Evolutionary conservation across 2,797 vertebrate species (phyloP), one percentile per base, ranked within the genome.

Genomic region (Xiphorhynchus erythropygius): DNA sequence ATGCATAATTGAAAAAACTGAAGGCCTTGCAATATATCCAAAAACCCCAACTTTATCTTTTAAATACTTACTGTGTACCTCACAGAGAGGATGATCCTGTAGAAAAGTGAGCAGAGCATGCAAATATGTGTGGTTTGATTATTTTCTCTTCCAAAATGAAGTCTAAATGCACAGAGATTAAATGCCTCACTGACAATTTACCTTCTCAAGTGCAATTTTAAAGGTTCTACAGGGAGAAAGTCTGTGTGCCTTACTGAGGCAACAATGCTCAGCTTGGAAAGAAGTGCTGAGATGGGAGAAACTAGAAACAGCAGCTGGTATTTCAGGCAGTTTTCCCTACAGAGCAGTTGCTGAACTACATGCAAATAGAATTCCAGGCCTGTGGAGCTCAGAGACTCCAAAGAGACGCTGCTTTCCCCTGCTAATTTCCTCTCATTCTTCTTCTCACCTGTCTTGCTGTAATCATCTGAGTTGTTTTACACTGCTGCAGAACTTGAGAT

Each of bases 281-380:
- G 46, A 83, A 78, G 39, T 76, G 94, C 74, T 76, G 88, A 96
- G 59, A 86, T 41, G 33, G 46, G 33, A 91, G 57, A 85, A 87
- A 87, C 47, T 27, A 65, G 64, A 53, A 81, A 59, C 60, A 75
- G 75, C 93, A 96, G 84, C 87, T 93, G 84, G 32, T 53, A 67
- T 62, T 41, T 91, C 52, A 77, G 60, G 57, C 64, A 41, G 55
- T 62, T 73, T 25, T 89, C 89, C 81, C 92, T 30, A 50, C 87
- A 77, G 75, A 89, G 23, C 46, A 74, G n/a, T 27, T 91, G 70
- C 46, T 56, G 67, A 86, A 78, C 69, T 47, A 55, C 28, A 55
- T 25, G 50, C 59, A 95, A 95, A 81, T 41, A 23, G 28, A 78
- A 10, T 33, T 81, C 27, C 57, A 84, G 50, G 42, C 68, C 57